phyloP scores from a whole-genome alignment of 53 echinoderm and acorn worm species.

The Temnopleurus reevesii region DNA sequence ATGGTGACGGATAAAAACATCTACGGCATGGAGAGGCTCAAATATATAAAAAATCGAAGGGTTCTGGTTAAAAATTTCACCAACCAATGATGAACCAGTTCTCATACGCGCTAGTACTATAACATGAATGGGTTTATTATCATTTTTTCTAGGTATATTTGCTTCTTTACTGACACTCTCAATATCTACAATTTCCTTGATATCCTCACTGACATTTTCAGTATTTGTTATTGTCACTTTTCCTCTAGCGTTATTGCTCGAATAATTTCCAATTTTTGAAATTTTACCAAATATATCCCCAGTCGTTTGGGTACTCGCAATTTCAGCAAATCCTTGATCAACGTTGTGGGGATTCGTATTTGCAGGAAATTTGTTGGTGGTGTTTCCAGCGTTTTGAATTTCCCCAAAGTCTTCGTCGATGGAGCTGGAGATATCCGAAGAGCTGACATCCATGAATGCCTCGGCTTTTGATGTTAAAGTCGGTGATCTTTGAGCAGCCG shows the following conservation, averaged over 20 bases:
- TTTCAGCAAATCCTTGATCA: neutral
- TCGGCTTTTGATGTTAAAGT: neutral
- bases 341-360: neutral
- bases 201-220: neutral
- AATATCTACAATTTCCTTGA: neutral
- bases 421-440: constrained; percentile 34
- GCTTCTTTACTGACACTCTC: neutral
- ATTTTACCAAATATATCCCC: too few species aligned
- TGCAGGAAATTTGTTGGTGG: neutral
- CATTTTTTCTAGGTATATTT: neutral
- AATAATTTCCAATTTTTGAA: too few species aligned
- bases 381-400: neutral
- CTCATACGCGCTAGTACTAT: constrained; percentile 87
- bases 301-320: neutral
- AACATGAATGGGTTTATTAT: constrained; percentile 53
- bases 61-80: constrained; percentile 97
- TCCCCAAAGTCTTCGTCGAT: neutral
- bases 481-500: neutral
- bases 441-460: neutral
- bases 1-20: constrained; percentile 42
- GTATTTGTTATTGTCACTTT: neutral
- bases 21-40: constrained; percentile 85
- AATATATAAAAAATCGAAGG: constrained; percentile 81
- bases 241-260: too few species aligned
- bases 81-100: constrained; percentile 88